Conservation (phyloP, 2,797 vertebrate species). For the Glyptemys insculpta region DNA sequence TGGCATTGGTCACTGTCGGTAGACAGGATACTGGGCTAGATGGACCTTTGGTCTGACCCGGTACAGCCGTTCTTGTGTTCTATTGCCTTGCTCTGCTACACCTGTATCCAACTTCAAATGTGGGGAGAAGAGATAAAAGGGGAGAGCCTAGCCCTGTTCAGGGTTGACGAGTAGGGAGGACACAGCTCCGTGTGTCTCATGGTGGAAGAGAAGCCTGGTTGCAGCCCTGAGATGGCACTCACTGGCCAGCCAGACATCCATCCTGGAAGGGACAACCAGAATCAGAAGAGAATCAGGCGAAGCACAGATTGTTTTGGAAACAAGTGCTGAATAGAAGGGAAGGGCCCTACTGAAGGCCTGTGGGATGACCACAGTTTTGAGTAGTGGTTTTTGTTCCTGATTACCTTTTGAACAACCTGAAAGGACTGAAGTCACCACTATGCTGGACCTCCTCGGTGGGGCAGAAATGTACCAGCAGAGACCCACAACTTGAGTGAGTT, state of each 20-base stretch:
- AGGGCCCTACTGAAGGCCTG: not conserved
- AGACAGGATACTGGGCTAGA: no score
- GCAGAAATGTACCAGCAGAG: not conserved
- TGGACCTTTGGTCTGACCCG: no score
- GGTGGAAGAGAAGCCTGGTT: not conserved
- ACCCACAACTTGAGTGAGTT: not conserved
- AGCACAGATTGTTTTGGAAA: not conserved
- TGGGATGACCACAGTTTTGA: not conserved
- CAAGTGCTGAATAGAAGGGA: not conserved
- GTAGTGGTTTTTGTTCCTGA: not conserved
- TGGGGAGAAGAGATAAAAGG: not conserved
- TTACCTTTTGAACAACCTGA: not conserved
- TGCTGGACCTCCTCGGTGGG: not conserved
- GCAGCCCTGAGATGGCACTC: not conserved
- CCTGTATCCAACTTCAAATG: not conserved
- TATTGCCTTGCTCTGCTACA: not conserved
- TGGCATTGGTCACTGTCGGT: no score
- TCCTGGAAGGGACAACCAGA: not conserved
- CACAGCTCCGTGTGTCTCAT: not conserved
- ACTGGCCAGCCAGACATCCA: not conserved
- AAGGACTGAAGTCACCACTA: not conserved
- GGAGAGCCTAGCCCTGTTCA: not conserved
- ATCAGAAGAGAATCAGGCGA: not conserved
- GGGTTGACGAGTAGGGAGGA: not conserved
- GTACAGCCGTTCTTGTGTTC: not conserved